Conservation (phyloP, 2,797 vertebrate species). For the Poliocrania exsul region DNA sequence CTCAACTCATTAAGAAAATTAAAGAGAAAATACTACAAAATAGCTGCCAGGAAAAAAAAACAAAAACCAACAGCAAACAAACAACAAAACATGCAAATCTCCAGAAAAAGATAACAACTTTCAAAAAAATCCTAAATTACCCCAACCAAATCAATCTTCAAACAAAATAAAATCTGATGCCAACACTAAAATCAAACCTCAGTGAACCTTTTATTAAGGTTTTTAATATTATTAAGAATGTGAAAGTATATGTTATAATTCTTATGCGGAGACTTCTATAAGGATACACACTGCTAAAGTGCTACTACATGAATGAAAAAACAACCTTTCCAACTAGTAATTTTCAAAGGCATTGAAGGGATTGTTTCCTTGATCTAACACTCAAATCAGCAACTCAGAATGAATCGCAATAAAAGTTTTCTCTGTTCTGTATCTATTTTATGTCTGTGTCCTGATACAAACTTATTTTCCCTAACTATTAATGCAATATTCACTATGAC, state of each 20-base stretch:
- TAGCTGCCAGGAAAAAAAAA: neutral
- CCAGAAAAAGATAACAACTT: neutral
- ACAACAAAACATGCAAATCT: neutral
- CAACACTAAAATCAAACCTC: accelerated
- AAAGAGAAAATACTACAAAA: neutral
- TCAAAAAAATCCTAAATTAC: accelerated
- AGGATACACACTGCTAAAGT: neutral
- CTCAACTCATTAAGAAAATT: neutral
- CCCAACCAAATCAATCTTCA: accelerated
- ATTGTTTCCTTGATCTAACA: neutral
- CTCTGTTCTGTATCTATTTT: neutral
- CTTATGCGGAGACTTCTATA: neutral
- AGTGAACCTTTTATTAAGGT: neutral
- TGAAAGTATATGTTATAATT: neutral
- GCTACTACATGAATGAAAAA: neutral
- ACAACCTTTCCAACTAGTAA: neutral
- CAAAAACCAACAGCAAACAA: too few species aligned
- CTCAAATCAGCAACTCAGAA: neutral
- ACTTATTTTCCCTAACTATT: neutral
- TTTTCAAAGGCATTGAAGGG: neutral
- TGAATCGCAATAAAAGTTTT: neutral
- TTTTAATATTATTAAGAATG: neutral
- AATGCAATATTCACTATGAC: neutral
- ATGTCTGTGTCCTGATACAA: neutral
- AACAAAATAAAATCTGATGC: accelerated